Percentiles rank a stretch among this genome's conserved stretches.
Conservation (phyloP, 2,797 vertebrate genomes). For the Amblyraja radiata region DNA sequence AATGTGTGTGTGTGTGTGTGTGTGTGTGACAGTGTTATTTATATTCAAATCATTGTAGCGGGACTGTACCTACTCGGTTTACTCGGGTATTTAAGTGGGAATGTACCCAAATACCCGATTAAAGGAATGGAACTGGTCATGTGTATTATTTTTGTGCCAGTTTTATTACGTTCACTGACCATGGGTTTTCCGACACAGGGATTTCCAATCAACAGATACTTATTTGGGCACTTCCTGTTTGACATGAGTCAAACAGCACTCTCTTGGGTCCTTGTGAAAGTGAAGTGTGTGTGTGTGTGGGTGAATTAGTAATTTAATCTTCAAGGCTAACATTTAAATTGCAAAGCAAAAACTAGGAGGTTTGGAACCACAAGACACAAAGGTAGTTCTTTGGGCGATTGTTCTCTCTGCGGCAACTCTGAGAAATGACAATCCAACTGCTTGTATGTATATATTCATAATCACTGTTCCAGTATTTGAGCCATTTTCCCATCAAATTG, state of each 20-base stretch:
- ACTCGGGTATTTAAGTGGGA: not conserved
- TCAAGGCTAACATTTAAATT: not conserved
- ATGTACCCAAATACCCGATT: not conserved
- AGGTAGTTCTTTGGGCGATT: not conserved
- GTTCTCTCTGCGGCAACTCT: not conserved
- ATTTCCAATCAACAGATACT: not conserved
- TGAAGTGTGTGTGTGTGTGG: not conserved
- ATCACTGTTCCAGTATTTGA: too few species aligned
- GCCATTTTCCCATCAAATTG: too few species aligned
- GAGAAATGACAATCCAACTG: not conserved
- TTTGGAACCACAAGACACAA: not conserved
- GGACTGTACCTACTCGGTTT: not conserved
- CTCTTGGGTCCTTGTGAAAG: not conserved
- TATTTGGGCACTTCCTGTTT: not conserved
- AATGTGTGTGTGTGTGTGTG: too few species aligned
- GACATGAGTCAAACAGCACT: not conserved
- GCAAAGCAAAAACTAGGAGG: not conserved
- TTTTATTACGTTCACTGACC: not conserved
- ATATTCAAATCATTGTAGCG: not conserved
- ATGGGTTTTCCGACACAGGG: not conserved
- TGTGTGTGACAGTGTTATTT: not conserved
- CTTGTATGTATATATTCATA: too few species aligned
- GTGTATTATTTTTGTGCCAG: not conserved
- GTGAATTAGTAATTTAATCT: not conserved
- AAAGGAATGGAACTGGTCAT: not conserved